Evolutionary conservation across 2,113 vertebrate genomes (phyloP), one percentile per base, ranked within the genome.

Genomic region (Callipepla californica): DNA sequence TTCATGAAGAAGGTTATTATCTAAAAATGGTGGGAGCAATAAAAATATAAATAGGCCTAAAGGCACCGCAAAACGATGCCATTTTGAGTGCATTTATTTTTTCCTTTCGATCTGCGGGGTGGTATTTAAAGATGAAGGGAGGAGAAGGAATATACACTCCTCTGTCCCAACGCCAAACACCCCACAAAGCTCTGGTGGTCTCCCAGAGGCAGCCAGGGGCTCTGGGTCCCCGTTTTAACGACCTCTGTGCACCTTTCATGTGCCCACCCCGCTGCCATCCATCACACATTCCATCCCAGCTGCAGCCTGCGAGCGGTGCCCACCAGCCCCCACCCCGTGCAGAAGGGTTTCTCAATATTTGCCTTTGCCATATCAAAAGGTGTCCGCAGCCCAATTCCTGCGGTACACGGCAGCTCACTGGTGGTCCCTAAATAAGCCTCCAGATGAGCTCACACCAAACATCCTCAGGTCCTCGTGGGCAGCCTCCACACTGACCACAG

Each of bases 341-440:
- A 14, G 38, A 28, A 78, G 26, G 2, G 14, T 77, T 63, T 19
- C 90, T 58, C 92, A 89, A 82, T 96, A 87, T 96, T 95, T 92
- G 94, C 93, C 47, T 94, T 80, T 42, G 26, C 51, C 4, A 25
- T 93, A 93, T 81, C 88, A 59, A 92, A 94, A 84, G 81, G 90
- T 4, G 81, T 57, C 94, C 92, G 22, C 94, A 85, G 86, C 93
- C 94, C 47, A 2, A 9, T 17, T 92, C 93, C 92, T 20, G 80
- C 83, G 59, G 68, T 25, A 75, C 87, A 59, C 68, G 8, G 63
- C 47, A 72, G 36, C 59, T 95, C 95, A 26, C 95, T 50, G 97
- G 97, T 97, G 97, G 97, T 96, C 97, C 95, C 63, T 2, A 40
- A 83, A 55, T 2, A 18, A 85, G 92, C 22, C 38, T 93, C 65